These are phyloP conservation scores for Amblyopsis rosae DNA, from an alignment of 2,113 vertebrate genomes.

Conservation along the genomic window DNA sequence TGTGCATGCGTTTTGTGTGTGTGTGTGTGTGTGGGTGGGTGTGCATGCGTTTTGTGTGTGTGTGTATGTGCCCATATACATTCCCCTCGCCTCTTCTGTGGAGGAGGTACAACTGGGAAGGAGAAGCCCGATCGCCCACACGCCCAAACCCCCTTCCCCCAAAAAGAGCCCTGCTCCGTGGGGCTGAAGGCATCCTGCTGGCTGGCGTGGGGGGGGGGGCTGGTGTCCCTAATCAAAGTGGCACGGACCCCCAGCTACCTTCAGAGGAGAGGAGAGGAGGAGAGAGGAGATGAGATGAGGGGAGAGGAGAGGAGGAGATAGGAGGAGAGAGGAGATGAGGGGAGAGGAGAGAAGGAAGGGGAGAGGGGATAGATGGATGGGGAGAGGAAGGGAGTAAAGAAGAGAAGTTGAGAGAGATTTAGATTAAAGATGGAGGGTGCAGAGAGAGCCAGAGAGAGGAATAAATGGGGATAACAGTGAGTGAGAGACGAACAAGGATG, in stretches of 20 bases:
- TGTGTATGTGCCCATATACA: background rate
- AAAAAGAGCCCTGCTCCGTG: too few species aligned
- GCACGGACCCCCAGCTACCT: background rate
- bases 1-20: conserved; percentile 38
- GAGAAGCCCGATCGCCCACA: too few species aligned
- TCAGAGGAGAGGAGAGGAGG: background rate
- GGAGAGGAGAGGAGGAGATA: background rate
- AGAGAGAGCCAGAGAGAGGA: background rate
- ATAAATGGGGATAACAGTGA: conserved; percentile 8
- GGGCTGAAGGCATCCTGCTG: too few species aligned
- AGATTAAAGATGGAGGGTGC: too few species aligned
- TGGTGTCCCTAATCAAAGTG: background rate
- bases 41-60: conserved; percentile 3
- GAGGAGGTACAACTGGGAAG: too few species aligned
- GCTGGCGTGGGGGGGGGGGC: background rate
- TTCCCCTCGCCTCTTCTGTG: too few species aligned
- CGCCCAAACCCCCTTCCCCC: too few species aligned
- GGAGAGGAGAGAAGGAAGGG: conserved; percentile 5
- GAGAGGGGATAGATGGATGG: background rate
- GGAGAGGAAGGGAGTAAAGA: conserved; percentile 6
- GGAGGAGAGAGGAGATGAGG: conserved; percentile 8
- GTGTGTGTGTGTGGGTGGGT: conserved; percentile 40
- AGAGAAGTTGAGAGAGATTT: conserved; percentile 23
- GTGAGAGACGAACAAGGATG: background rate
- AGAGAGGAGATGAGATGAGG: background rate